Percentiles rank a stretch among this genome's conserved stretches.
Evolutionary conservation across 2,113 vertebrate genomes (phyloP).

Genomic region (Eptesicus fuscus): DNA sequence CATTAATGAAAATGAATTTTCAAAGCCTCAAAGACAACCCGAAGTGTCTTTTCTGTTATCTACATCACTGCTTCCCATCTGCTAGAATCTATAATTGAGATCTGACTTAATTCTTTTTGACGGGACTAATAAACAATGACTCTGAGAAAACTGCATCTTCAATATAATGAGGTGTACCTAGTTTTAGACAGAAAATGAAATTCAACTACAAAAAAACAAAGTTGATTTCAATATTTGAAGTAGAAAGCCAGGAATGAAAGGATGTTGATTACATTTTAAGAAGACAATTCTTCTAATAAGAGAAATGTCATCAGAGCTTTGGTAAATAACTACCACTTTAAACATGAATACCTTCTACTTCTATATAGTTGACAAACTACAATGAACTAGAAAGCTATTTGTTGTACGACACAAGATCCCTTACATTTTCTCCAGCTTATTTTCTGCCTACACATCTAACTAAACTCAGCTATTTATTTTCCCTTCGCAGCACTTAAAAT

Average conservation of each 20-base stretch:
- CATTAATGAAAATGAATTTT: slow-evolving; percentile 31
- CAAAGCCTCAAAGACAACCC: slow-evolving; percentile 22
- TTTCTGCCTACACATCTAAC: background rate
- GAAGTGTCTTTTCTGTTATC: slow-evolving; percentile 25
- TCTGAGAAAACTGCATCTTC: background rate
- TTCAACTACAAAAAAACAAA: slow-evolving; percentile 2
- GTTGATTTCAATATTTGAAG: slow-evolving; percentile 36
- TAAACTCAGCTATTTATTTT: slow-evolving; percentile 40
- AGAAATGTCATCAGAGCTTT: slow-evolving; percentile 17
- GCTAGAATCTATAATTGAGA: slow-evolving; percentile 14
- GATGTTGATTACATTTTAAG: slow-evolving; percentile 10
- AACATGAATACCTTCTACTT: background rate
- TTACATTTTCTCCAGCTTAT: slow-evolving; percentile 9
- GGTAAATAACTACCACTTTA: background rate
- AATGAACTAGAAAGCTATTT: slow-evolving; percentile 23
- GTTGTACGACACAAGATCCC: background rate
- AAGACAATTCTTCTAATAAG: background rate
- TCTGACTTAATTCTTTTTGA: background rate
- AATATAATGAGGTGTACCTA: background rate
- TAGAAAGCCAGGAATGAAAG: background rate
- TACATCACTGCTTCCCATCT: slow-evolving; percentile 9
- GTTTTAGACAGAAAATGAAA: slow-evolving; percentile 4
- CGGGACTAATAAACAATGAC: background rate
- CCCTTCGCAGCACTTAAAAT: background rate
- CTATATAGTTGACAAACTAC: background rate